Evolutionary conservation across 1,140 invertebrate species (phyloP).

Genomic region (Drosophila varians): DNA sequence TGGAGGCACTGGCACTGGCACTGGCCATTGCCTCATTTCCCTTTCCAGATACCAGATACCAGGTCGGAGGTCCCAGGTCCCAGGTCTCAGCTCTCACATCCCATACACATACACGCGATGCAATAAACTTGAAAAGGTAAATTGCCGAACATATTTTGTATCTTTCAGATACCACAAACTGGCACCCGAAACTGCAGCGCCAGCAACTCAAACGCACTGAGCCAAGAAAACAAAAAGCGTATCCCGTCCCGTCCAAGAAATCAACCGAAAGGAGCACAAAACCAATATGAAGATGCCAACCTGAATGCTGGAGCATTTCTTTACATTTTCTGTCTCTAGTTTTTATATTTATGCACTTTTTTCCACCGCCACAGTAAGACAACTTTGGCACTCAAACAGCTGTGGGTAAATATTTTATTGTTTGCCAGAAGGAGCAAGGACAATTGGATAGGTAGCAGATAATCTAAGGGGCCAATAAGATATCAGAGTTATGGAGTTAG

Average conservation of each 20-base stretch:
- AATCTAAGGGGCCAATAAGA: conserved; percentile 27
- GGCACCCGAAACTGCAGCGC: conserved; percentile 45
- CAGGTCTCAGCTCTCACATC: too few species aligned
- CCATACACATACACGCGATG: conserved; percentile 39
- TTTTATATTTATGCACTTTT: conserved; percentile 51
- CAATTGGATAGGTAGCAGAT: conserved; percentile 39
- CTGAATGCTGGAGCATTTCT: conserved; percentile 34
- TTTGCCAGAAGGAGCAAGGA: conserved; percentile 1
- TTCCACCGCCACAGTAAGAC: background rate
- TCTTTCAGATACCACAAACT: conserved; percentile 59
- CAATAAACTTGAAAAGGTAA: conserved; percentile 75
- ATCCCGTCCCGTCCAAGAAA: conserved; percentile 17
- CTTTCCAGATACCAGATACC: too few species aligned
- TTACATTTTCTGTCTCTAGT: conserved; percentile 30
- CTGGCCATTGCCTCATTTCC: conserved; percentile 14
- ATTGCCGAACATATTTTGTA: conserved; percentile 67
- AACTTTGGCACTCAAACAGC: conserved; percentile 49
- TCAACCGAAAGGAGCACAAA: conserved; percentile 25
- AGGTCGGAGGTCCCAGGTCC: too few species aligned
- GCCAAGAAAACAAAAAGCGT: conserved; percentile 39
- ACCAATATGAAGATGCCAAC: conserved; percentile 49
- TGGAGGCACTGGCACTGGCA: conserved; percentile 27
- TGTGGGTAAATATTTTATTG: conserved; percentile 41
- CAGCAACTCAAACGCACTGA: conserved; percentile 32
- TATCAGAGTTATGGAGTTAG: conserved; percentile 30